Conservation (phyloP, 92 coral and sea anemone genomes). For the Zoanthus solanderi region DNA sequence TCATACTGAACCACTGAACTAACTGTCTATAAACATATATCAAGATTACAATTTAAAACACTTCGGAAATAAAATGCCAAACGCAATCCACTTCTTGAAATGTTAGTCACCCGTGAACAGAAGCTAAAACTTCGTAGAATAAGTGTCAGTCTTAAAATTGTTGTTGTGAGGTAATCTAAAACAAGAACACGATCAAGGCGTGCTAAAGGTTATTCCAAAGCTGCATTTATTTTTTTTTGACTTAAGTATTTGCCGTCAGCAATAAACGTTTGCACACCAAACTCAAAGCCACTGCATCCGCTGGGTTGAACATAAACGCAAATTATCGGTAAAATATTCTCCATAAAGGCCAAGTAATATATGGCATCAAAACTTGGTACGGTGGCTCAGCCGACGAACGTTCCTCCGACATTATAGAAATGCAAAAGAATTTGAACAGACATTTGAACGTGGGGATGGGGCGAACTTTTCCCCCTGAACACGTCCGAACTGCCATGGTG, state of each 20-base stretch:
- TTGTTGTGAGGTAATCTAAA: background rate
- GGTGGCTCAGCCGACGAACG: constrained; percentile 59
- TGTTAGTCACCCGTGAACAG: background rate
- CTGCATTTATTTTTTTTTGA: background rate
- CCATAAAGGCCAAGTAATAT: constrained; percentile 34
- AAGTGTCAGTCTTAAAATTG: background rate
- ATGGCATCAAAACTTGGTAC: constrained; percentile 55
- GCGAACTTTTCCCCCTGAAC: constrained; percentile 22
- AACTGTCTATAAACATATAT: too few species aligned
- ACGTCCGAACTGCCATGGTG: constrained; percentile 51
- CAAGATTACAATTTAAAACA: too few species aligned
- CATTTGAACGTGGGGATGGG: constrained; percentile 58
- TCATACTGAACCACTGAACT: too few species aligned
- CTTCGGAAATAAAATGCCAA: too few species aligned
- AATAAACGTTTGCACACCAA: background rate
- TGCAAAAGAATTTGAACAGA: constrained; percentile 24
- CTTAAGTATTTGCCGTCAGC: constrained; percentile 26
- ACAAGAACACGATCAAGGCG: background rate
- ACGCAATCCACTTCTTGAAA: too few species aligned
- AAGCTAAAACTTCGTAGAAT: background rate
- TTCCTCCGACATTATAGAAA: constrained; percentile 14
- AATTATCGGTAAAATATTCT: background rate
- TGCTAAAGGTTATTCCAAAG: background rate
- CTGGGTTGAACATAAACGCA: constrained; percentile 13
- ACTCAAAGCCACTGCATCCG: background rate